These are phyloP conservation scores for Oreochromis grahami DNA, from an alignment of 2,797 vertebrate species.

Conservation along the genomic window DNA sequence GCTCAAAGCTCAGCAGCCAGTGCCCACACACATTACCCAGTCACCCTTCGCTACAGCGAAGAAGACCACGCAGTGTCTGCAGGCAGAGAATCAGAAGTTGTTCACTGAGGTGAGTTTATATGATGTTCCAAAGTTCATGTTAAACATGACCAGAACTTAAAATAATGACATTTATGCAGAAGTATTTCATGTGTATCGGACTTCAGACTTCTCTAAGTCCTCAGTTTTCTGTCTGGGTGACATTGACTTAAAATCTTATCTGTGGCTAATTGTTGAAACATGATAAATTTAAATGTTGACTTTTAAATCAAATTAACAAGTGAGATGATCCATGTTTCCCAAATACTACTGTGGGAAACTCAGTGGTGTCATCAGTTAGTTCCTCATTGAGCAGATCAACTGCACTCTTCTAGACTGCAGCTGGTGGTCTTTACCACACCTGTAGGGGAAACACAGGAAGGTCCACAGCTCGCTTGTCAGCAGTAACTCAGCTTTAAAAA, in stretches of 20 bases:
- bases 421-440: rapidly evolving
- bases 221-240: not conserved
- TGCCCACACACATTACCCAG: constrained; percentile 61
- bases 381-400: rapidly evolving
- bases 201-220: rapidly evolving
- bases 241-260: rapidly evolving
- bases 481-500: rapidly evolving
- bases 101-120: constrained; percentile 66
- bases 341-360: not conserved
- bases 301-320: not conserved
- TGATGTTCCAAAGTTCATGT: not conserved
- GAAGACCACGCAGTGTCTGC: constrained; percentile 55
- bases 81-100: constrained; percentile 70
- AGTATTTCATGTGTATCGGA: not conserved
- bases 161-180: not conserved
- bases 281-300: not conserved
- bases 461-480: rapidly evolving
- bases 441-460: not conserved
- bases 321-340: rapidly evolving
- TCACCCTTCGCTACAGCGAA: constrained; percentile 68
- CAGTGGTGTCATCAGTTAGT: not conserved
- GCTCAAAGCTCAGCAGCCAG: not conserved
- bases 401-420: not conserved
- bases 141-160: not conserved
- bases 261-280: rapidly evolving